Conservation (phyloP, 2,888 invertebrate species). For the Drosophila anceps region DNA sequence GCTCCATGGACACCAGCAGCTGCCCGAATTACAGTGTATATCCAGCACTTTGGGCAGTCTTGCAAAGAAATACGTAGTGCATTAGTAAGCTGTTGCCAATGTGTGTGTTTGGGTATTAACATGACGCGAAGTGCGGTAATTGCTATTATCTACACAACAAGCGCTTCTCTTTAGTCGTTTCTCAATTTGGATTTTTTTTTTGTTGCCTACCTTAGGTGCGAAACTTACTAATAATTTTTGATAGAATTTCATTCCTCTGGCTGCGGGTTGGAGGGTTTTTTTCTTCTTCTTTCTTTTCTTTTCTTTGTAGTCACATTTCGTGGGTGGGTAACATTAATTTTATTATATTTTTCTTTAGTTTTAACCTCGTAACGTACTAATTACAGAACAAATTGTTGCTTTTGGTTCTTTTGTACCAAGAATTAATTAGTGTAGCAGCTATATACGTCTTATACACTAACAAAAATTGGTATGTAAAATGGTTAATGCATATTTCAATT, state of each 20-base stretch:
- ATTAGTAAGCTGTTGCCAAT: conserved; percentile 65
- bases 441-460: conserved; percentile 67
- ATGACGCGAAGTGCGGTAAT: conserved; percentile 42
- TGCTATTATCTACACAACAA: conserved; percentile 44
- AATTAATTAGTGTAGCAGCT: conserved; percentile 54
- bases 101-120: conserved; percentile 27
- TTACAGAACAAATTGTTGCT: conserved; percentile 53
- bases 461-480: conserved; percentile 51
- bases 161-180: conserved; percentile 19
- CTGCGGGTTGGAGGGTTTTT: conserved; percentile 13
- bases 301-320: conserved; percentile 49
- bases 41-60: conserved; percentile 72
- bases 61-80: conserved; percentile 76
- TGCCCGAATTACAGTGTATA: conserved; percentile 46
- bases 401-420: conserved; percentile 47
- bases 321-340: conserved; percentile 74
- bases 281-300: background rate
- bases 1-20: conserved; percentile 39
- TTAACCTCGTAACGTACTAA: conserved; percentile 55
- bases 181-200: background rate
- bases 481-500: conserved; percentile 25
- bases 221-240: conserved; percentile 34
- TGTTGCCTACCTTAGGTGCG: conserved; percentile 41
- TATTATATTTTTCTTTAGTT: conserved; percentile 56
- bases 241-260: conserved; percentile 21